Evolutionary conservation across 2,888 invertebrate species (phyloP).

Genomic region (Leptinotarsa tumamoca): DNA sequence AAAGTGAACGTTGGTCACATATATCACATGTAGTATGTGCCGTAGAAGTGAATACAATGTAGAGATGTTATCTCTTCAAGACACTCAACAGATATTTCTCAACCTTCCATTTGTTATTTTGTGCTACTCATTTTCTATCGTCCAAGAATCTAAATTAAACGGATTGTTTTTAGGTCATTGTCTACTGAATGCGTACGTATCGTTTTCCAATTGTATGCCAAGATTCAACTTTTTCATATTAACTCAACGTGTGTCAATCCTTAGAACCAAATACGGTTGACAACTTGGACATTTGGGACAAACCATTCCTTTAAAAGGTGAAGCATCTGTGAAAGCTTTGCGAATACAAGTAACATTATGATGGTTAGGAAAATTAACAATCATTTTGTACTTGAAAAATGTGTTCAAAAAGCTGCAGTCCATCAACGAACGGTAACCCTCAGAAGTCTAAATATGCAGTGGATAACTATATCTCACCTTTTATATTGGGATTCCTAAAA

Average conservation of each 20-base stretch:
- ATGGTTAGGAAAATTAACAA: neutral
- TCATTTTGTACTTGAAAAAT: no score
- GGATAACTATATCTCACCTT: no score
- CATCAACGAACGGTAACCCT: no score
- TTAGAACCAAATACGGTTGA: no score
- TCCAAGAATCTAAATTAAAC: neutral
- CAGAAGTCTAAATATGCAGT: no score
- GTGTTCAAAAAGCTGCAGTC: no score
- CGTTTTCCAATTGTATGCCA: neutral
- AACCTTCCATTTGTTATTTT: constrained; percentile 3
- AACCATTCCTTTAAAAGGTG: no score
- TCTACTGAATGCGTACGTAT: neutral
- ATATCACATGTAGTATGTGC: constrained; percentile 26
- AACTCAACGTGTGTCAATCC: neutral
- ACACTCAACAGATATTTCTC: constrained; percentile 2
- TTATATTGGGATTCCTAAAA: no score
- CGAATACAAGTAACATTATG: no score
- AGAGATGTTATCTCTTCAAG: constrained; percentile 9
- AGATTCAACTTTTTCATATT: no score
- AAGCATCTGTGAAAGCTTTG: no score
- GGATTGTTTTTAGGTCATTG: constrained; percentile 1
- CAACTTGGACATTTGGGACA: no score
- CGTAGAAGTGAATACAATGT: constrained; percentile 39
- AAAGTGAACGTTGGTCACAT: constrained; percentile 38
- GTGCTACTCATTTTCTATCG: neutral